Conservation (phyloP, 2,113 vertebrate species). For the Bolborhynchus lineola region DNA sequence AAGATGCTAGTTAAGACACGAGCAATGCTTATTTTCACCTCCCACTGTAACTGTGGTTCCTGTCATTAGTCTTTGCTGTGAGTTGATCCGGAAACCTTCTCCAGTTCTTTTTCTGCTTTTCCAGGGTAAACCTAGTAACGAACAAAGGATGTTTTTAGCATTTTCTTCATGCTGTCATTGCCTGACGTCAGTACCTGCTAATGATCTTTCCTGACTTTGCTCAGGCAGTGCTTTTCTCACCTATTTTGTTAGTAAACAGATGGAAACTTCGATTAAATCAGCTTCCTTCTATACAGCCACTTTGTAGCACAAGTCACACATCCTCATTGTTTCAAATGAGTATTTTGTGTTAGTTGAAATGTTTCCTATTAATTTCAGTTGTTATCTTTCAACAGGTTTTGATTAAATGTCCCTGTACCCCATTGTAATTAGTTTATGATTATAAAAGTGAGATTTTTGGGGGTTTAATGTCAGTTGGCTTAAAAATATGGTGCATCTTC, state of each 20-base stretch:
- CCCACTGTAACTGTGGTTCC: background rate
- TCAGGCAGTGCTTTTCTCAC: background rate
- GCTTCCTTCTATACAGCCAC: background rate
- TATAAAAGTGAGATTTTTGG: rapidly evolving
- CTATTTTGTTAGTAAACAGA: background rate
- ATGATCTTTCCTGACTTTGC: constrained; percentile 8
- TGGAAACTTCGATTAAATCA: background rate
- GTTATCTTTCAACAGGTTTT: background rate
- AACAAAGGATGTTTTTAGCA: constrained; percentile 38
- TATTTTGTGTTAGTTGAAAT: background rate
- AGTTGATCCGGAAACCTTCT: background rate
- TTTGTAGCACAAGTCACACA: background rate
- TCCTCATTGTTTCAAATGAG: rapidly evolving
- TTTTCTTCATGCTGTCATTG: background rate
- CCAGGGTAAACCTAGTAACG: background rate
- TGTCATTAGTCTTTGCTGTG: background rate
- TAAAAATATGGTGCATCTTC: rapidly evolving
- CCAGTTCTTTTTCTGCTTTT: background rate
- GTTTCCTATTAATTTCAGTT: rapidly evolving
- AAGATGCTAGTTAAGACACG: background rate
- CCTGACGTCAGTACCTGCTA: background rate
- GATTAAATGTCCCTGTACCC: background rate
- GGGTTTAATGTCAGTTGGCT: rapidly evolving
- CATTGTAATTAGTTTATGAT: rapidly evolving
- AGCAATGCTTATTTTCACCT: background rate